Base-by-base conservation (phyloP, 2,888 invertebrate genomes). In the Ophion costatus region DNA sequence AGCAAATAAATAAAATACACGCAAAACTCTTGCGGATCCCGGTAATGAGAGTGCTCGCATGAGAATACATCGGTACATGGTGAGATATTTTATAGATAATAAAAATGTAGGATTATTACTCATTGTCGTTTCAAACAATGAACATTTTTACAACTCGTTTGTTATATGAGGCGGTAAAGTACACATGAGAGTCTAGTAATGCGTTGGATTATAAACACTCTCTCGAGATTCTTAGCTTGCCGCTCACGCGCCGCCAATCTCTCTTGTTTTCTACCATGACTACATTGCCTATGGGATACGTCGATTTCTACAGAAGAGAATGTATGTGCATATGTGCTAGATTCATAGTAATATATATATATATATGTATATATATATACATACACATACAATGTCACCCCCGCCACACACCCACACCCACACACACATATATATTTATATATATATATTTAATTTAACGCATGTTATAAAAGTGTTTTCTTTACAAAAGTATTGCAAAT, bases 331-430 rank as follows among this genome's bases (percentile, higher is more conserved):
- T 78, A 80, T 45, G 56, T 67, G 33, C 57, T 77, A n/a, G 17
- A 59, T 71, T 80, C 76, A 70, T 71, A 57, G 88, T 89, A 89
- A 90, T 90, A 91, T 90, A 90, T 90, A 90, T 90, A 91, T 90
- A 90, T 90, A 89, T 86, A 88, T 88, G n/a, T n/a, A n/a, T n/a
- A n/a, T n/a, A n/a, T n/a, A n/a, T n/a, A n/a, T n/a, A n/a, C n/a
- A n/a, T n/a, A n/a, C n/a, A n/a, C n/a, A n/a, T n/a, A n/a, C n/a
- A n/a, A n/a, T n/a, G n/a, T n/a, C n/a, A n/a, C n/a, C n/a, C n/a
- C n/a, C n/a, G n/a, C n/a, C n/a, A n/a, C n/a, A n/a, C n/a, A n/a
- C n/a, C n/a, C n/a, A n/a, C n/a, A n/a, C n/a, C n/a, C n/a, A n/a
- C n/a, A n/a, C n/a, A n/a, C n/a, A n/a, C n/a, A n/a, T n/a, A n/a